Conservation (phyloP, 2,113 vertebrate genomes). For the Tamias sibiricus region DNA sequence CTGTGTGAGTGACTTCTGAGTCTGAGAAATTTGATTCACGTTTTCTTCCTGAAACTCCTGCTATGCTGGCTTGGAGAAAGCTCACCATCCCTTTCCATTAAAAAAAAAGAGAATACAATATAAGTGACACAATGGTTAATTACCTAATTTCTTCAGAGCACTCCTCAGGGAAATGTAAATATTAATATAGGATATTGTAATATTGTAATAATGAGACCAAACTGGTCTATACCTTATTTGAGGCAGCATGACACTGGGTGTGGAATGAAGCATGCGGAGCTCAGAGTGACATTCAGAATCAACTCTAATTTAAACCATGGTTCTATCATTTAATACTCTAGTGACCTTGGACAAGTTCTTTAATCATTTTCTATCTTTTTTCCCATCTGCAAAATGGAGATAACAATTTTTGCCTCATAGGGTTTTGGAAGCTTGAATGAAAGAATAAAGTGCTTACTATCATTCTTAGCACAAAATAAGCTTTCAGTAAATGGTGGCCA, state of each 20-base stretch:
- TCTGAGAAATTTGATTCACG: neutral
- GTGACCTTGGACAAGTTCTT: neutral
- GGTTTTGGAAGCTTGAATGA: no score
- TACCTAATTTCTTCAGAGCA: conserved; percentile 61
- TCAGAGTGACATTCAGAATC: neutral
- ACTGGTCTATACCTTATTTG: neutral
- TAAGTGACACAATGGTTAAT: conserved; percentile 57
- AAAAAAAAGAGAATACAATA: conserved; percentile 19
- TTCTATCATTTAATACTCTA: neutral
- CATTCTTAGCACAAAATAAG: neutral
- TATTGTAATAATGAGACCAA: conserved; percentile 31
- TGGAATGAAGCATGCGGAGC: neutral
- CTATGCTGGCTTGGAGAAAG: conserved; percentile 22
- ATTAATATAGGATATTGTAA: conserved; percentile 40
- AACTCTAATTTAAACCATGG: neutral
- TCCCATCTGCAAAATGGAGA: neutral
- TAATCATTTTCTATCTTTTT: neutral
- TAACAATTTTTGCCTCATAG: neutral
- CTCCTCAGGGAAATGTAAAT: conserved; percentile 15
- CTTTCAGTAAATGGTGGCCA: neutral
- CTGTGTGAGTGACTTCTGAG: neutral
- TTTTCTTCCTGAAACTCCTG: conserved; percentile 25
- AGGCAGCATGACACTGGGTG: neutral
- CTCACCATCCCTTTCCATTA: neutral
- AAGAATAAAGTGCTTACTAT: neutral